Evolutionary conservation across 2,888 invertebrate species (phyloP), one percentile per base, ranked within the genome.

Genomic region (Pimpla rufipes): DNA sequence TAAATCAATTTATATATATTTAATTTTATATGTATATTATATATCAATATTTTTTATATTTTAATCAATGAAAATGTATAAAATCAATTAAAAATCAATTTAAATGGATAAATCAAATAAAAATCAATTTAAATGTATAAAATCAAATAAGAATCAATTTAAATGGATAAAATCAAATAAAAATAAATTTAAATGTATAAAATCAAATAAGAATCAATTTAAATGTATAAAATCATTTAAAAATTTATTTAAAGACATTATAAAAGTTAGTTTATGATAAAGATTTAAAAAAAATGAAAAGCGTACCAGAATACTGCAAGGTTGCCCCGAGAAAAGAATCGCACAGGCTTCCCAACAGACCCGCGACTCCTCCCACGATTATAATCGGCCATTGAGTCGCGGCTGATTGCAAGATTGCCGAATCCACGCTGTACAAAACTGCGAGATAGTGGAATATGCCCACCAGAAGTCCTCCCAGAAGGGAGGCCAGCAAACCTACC

Each of bases 241-340:
- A n/a, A n/a, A n/a, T n/a, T n/a, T n/a, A 45, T 8, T 45, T 4
- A 1, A 45, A 1, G 10, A 1, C 4, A 45, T 13, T 4, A 13
- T 3, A 11, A 13, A 45, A 45, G n/a, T 45, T 13, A 45, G 4
- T 45, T 45, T 13, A 45, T 13, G 3, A 13, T 42, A 11, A 42
- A 42, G n/a, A n/a, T 42, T 13, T 45, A 13, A 8, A 45, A 45
- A 45, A 45, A 45, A n/a, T 45, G 13, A 8, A 55, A 23, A 18
- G 8, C 1, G 88, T 93, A 95, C 98, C 98, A 88, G 98, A 98
- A 92, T 96, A 98, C 93, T 98, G 98, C 57, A 98, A 91, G 7
- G 97, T 96, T 2, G 98, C 98, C 62, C 98, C 98, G 55, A 98
- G 93, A 40, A 97, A 81, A 0, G 98, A 98, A 93, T 98, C 98